Conservation (phyloP, 2,113 vertebrate species). For the Bettongia penicillata region DNA sequence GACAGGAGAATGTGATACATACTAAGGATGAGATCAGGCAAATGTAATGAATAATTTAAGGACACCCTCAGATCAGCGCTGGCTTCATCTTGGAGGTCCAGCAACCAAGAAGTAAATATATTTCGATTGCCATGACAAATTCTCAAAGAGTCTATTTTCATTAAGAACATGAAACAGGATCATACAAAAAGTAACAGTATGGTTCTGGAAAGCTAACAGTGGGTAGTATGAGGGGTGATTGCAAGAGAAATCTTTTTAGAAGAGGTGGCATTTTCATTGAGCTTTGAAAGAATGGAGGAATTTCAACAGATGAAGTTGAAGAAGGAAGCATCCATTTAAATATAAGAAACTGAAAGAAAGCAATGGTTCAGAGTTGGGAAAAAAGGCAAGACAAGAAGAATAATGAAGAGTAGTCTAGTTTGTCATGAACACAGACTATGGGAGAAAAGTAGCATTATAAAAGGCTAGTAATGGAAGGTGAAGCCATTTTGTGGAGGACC, state of each 20-base stretch:
- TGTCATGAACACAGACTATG: background rate
- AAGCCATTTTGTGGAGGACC: background rate
- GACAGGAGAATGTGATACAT: background rate
- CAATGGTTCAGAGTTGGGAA: background rate
- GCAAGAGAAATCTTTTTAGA: background rate
- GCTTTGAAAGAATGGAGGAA: background rate
- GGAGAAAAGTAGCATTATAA: background rate
- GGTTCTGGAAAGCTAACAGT: background rate
- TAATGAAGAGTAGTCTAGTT: background rate
- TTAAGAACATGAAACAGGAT: background rate
- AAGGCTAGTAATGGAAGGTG: background rate
- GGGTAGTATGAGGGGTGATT: background rate
- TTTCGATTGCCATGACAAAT: background rate
- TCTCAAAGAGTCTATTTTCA: background rate
- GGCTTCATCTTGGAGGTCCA: conserved; percentile 38
- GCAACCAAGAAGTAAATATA: conserved; percentile 10
- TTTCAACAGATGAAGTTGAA: background rate
- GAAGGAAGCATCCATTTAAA: background rate
- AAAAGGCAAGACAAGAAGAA: background rate
- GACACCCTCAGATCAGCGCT: background rate
- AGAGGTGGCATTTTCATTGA: background rate
- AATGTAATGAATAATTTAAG: background rate
- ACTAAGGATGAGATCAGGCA: background rate
- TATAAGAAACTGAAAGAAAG: background rate
- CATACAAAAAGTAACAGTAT: background rate